Evolutionary conservation across 1,140 invertebrate genomes (phyloP), one percentile per base, ranked within the genome.

Genomic region (Musca vetustissima): DNA sequence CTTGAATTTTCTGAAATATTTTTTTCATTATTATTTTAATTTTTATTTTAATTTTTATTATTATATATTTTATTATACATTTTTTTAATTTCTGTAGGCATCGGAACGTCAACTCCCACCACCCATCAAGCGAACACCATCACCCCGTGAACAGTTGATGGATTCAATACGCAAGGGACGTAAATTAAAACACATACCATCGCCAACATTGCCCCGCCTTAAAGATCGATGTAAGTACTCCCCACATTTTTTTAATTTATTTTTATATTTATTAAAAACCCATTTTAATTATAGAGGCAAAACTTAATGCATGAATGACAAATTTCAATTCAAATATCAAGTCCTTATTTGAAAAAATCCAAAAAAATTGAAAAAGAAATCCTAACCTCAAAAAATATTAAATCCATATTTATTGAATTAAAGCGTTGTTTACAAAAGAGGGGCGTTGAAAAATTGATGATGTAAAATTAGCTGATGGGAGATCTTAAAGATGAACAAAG

Each of bases 21-120:
- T 32, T 32, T 32, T 32, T 25, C 14, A 66, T 15, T 66, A 50
- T 49, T 43, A 66, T 21, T 50, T 13, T 7, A 24, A n/a, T 50
- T 57, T 67, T 67, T 25, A 22, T 52, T 55, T 55, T 43, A 59
- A 36, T 67, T 67, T 52, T 57, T 21, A 43, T 59, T 67, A 57
- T 28, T n/a, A 22, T 17, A 21, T 24, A n/a, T 13, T 67, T 67
- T 48, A 49, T 49, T 47, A 22, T 52, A 7, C 53, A 43, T 53
- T 21, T 32, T 21, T 48, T 15, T 50, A 15, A 7, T 53, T 69
- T 68, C 22, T 32, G 13, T 36, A 95, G 93, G 93, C 91, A n/a
- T 93, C 93, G 8, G 93, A 97, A 69, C 87, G 96, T 64, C 91
- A 94, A 81, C 79, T 98, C 73, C 89, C 93, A n/a, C 88, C 90